Evolutionary conservation across 2,888 invertebrate genomes (phyloP), one percentile per base, ranked within the genome.

Genomic region (Drosophila conformis): DNA sequence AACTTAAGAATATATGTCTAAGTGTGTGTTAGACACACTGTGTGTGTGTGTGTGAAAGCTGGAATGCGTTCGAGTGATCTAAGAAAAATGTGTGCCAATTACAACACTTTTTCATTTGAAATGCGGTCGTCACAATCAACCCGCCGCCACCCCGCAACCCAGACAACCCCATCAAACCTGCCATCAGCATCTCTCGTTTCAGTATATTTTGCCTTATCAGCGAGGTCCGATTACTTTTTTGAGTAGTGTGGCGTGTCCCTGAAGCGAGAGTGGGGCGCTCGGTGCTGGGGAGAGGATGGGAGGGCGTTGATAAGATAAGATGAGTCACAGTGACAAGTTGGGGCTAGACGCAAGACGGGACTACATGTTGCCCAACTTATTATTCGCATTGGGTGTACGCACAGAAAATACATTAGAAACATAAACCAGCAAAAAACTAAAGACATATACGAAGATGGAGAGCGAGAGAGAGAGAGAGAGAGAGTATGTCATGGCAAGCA

Each of bases 41-140:
- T 40, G 53, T 40, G 42, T 25, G 35, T 60, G 59, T 59, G 52
- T 59, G 52, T 29, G 60, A 36, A 35, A 13, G 42, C 70, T 67
- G 33, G 40, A 61, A 52, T 53, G 42, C 56, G 69, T 70, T 74
- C 63, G 53, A 67, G 63, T 62, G 79, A 74, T 82, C 67, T 61
- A 21, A 36, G 52, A 59, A 75, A 80, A 82, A 83, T 87, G 76
- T 82, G 90, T 71, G 86, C 69, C 80, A 86, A 83, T 83, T 86
- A 78, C 83, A 80, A 73, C 87, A 90, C 88, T 87, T 84, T 78
- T 82, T 82, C 82, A 76, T 71, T 79, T 74, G 29, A 68, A 54
- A 54, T 75, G 65, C 27, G 31, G 42, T 58, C 51, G 46, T 33
- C 29, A n/a, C 38, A 38, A 40, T n/a, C 18, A n/a, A 4, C 42